Evolutionary conservation across 2,888 invertebrate genomes (phyloP).

Genomic region (Lasioglossum calceatum): DNA sequence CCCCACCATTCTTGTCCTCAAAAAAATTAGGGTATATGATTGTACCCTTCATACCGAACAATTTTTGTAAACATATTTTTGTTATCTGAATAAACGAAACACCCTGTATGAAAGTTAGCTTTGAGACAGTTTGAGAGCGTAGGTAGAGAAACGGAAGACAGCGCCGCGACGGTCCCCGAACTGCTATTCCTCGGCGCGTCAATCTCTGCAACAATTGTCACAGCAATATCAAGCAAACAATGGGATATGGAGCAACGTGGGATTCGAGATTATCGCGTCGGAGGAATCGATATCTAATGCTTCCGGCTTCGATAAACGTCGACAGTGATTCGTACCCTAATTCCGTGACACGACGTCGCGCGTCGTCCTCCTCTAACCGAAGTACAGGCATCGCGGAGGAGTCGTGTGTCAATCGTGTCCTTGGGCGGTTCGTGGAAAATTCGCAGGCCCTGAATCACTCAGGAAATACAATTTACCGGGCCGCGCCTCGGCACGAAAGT

Average conservation of each 20-base stretch:
- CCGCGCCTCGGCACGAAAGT: constrained; percentile 41
- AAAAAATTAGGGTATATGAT: too few relatives aligned
- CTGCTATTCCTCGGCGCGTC: neutral
- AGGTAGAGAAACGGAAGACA: neutral
- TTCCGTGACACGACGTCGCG: constrained; percentile 43
- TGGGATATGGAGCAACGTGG: constrained; percentile 1
- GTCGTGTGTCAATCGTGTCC: constrained; percentile 28
- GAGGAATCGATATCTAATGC: constrained; percentile 25
- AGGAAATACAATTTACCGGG: constrained; percentile 40
- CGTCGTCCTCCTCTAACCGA: neutral
- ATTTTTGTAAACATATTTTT: too few relatives aligned
- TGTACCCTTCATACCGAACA: too few relatives aligned
- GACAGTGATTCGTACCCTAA: constrained; percentile 51
- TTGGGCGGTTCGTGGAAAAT: constrained; percentile 42
- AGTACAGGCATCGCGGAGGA: neutral
- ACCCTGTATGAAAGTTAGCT: neutral
- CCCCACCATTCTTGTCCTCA: too few relatives aligned
- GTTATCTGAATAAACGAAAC: too few relatives aligned
- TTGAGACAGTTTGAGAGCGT: neutral
- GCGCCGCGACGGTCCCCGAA: neutral
- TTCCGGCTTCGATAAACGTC: constrained; percentile 37
- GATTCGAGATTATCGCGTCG: constrained; percentile 12
- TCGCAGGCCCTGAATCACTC: constrained; percentile 46
- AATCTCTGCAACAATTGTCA: neutral
- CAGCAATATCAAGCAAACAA: neutral